Evolutionary conservation across 2,797 vertebrate species (phyloP), one percentile per base, ranked within the genome.

Genomic region (Megaceryle alcyon): DNA sequence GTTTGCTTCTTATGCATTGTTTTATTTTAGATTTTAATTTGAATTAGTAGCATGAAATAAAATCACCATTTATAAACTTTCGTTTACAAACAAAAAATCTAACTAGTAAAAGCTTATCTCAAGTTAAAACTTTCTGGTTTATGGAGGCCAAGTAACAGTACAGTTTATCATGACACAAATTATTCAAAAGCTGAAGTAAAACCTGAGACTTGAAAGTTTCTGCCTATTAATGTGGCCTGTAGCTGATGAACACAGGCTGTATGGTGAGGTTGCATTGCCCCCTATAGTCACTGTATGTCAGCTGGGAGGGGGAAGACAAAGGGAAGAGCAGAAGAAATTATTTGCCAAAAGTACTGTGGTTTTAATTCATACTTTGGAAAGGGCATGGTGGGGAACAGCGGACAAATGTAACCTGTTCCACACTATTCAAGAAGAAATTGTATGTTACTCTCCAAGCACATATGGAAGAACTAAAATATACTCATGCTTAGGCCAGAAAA

Each of bases 251-350:
- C 57, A 61, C 51, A 93, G 60, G 82, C 87, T 91, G 56, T 81
- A 94, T 80, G 92, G 88, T 94, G 96, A 96, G 97, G 97, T 86
- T 98, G 97, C 71, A 97, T 97, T 98, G 98, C 98, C 98, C 97
- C 97, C 97, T 98, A 92, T 97, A 97, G 98, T 97, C 98, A 90
- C 94, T 93, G n/a, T 78, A 84, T 88, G 92, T 95, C 94, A 96
- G 77, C 88, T 97, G 56, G 88, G 31, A 82, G 72, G 35, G 49
- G 33, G 69, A 87, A 92, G 35, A 75, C 61, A 82, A 83, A 63
- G 41, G 28, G 33, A 91, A 80, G 41, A 82, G 17, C 3, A 9
- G 80, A 22, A 90, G 49, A 86, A 88, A 86, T 35, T 56, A 33
- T 10, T 35, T 70, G 51, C 54, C 85, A 37, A 56, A 56, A 79